Conservation (phyloP, 2,888 invertebrate species). For the Yponomeuta plumbellus region DNA sequence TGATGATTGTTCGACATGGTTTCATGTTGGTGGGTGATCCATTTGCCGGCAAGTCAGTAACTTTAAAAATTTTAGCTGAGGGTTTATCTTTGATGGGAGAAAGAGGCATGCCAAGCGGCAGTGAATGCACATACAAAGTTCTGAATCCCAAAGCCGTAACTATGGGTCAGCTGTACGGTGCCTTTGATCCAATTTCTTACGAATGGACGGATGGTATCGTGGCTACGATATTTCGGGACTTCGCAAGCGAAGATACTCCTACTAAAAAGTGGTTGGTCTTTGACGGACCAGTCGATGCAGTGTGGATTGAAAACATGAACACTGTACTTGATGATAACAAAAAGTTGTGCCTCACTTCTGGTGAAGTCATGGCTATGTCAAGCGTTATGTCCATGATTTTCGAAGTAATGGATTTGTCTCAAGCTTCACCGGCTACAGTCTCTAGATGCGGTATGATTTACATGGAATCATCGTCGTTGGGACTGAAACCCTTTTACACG, state of each 20-base stretch:
- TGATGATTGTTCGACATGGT: constrained; percentile 95
- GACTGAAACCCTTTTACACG: constrained; percentile 87
- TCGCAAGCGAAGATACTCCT: constrained; percentile 83
- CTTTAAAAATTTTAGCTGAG: constrained; percentile 84
- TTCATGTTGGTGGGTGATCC: constrained; percentile 94
- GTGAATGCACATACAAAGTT: constrained; percentile 83
- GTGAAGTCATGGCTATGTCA: constrained; percentile 91
- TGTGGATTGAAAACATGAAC: constrained; percentile 95
- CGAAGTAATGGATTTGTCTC: constrained; percentile 90
- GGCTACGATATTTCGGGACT: constrained; percentile 85
- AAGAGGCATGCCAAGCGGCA: constrained; percentile 71
- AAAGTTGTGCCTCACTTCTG: constrained; percentile 90
- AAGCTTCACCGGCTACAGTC: constrained; percentile 91
- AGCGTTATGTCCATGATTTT: constrained; percentile 90
- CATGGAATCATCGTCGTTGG: constrained; percentile 89
- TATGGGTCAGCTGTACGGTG: constrained; percentile 94
- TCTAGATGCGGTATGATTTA: constrained; percentile 94
- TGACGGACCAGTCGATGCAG: constrained; percentile 92
- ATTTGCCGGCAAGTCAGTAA: constrained; percentile 87
- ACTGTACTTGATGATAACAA: constrained; percentile 92
- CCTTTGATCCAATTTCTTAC: constrained; percentile 92
- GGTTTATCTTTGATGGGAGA: constrained; percentile 83
- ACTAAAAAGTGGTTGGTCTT: constrained; percentile 95
- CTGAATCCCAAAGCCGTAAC: constrained; percentile 96
- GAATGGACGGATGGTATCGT: constrained; percentile 95